Evolutionary conservation across 2,888 invertebrate species (phyloP), one percentile per base, ranked within the genome.

Genomic region (Pheosia tremula): DNA sequence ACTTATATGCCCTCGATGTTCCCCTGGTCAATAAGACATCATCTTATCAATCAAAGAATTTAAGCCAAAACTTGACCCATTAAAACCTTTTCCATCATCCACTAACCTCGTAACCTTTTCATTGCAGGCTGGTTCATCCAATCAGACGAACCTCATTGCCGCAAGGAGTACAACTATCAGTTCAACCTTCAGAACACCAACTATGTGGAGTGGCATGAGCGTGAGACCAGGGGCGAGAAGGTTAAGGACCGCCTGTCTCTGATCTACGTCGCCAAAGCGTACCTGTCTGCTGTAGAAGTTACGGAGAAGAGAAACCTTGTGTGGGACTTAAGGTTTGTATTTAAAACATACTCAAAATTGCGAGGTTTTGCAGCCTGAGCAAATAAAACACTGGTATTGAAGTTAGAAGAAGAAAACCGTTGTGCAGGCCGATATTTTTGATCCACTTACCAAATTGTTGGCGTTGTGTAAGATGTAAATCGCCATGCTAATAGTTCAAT

Each of bases 301-400:
- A 97, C 98, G 0, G 98, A 98, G 85, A 96, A 98, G 79, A 95
- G 98, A 76, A 98, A 98, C 87, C 90, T 98, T 78, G 96, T 97
- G 37, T 98, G 98, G 94, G 97, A 97, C 81, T 96, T 97, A 84
- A 95, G 93, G 94, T 94, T 75, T 11, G 57, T 52, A 55, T 47
- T 9, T n/a, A 13, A 49, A 49, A n/a, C 49, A n/a, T n/a, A 49
- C 0, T 39, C 0, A 24, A 1, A 7, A 39, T 39, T 39, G 24
- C 24, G 24, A 24, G 24, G 24, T 24, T 24, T 24, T 24, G 24
- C 24, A 24, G 24, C 24, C 24, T 24, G 24, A 24, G 24, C 24
- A 24, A 24, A 24, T 24, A 24, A 24, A 0, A 24, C 24, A 24
- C 24, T 24, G 2, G 24, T 24, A 24, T 24, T 24, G 0, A 24